Evolutionary conservation across 2,113 vertebrate species (phyloP), one percentile per base, ranked within the genome.

Genomic region (Tretioscincus oriximinensis): DNA sequence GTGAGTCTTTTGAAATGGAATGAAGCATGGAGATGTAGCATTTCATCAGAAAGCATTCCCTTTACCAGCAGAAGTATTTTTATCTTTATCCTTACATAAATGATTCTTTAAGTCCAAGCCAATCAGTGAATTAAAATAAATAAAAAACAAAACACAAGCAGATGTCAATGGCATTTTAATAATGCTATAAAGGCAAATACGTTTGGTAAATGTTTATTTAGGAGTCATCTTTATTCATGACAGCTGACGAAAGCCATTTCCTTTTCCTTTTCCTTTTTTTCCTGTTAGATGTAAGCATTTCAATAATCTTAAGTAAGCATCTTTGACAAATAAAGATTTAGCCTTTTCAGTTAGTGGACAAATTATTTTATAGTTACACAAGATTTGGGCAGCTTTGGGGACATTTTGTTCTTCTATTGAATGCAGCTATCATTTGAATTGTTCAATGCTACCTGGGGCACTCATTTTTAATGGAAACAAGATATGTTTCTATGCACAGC

Each of bases 291-390:
- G 18, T 61, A 64, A 21, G 5, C 58, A 1, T 12, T 35, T 4
- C 31, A 79, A 10, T 1, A 84, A 28, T 47, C 73, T 51, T 28
- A 68, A 26, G 9, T 76, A 63, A 26, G 69, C 35, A 67, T 81
- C 68, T 16, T 28, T 66, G 20, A 54, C 28, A 29, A 70, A 22
- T 73, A 80, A 76, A 75, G n/a, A 31, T 29, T 66, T 1, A 0
- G 0, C 49, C 65, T 16, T 82, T 89, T 78, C 68, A 86, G 71
- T 84, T 76, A 76, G 10, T 54, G 14, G 35, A 26, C 72, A 22
- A 84, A 51, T 73, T 75, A 58, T 51, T 70, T 0, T 45, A 60
- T 22, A 47, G 2, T 26, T 66, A 29, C 35, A 35, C 70, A 29
- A 87, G 21, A 2, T 1, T 75, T 84, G 3, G 21, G 75, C 0